Conservation (phyloP, 1,140 invertebrate species). For the Drosophila dunni region DNA sequence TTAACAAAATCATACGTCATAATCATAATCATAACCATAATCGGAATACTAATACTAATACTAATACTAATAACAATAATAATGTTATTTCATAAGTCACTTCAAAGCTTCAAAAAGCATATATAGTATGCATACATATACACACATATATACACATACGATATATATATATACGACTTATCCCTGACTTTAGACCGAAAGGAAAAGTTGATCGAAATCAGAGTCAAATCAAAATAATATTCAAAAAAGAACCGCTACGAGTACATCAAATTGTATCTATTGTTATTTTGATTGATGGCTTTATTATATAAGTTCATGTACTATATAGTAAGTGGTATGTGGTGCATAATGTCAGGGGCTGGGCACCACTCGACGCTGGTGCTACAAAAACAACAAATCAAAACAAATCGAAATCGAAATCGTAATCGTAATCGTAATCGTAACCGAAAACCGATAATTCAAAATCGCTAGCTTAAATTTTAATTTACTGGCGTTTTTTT, state of each 20-base stretch:
- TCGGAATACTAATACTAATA: constrained; percentile 14
- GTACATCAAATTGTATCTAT: not conserved
- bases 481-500: constrained; percentile 14
- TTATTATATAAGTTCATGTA: not conserved
- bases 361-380: constrained; percentile 20
- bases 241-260: not conserved
- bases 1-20: constrained; percentile 12
- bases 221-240: not conserved
- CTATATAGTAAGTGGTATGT: not conserved
- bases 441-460: constrained; percentile 48
- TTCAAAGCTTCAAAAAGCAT: constrained; percentile 20
- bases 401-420: constrained; percentile 28
- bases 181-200: not conserved
- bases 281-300: not conserved
- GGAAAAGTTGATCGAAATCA: not conserved
- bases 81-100: constrained; percentile 4
- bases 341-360: constrained; percentile 8
- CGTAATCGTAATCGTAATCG: constrained; percentile 25
- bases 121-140: not conserved
- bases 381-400: constrained; percentile 54
- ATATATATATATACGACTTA: constrained; percentile 2
- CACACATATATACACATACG: constrained; percentile 3
- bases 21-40: not conserved
- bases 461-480: constrained; percentile 53
- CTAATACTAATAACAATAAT: constrained; percentile 2